phyloP scores from a whole-genome alignment of 2,888 invertebrate species.

The Phrixothrix hirtus region DNA sequence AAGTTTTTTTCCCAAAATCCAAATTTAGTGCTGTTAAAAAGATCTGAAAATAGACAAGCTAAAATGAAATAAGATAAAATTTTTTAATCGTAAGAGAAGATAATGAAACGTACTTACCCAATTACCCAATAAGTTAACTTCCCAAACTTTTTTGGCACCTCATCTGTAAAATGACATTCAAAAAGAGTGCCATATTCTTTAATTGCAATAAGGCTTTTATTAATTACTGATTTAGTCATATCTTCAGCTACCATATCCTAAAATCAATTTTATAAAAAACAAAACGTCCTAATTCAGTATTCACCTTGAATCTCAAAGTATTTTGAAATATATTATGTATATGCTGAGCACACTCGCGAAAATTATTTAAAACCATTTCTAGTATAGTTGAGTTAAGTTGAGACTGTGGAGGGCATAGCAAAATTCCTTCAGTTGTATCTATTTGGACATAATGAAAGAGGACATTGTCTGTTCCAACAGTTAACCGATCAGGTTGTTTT shows the following conservation, averaged over 20 bases:
- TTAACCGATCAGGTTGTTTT: conserved; percentile 63
- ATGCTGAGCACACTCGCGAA: conserved; percentile 69
- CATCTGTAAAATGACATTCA: conserved; percentile 61
- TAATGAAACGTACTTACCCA: conserved; percentile 71
- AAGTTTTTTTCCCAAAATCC: too few relatives aligned
- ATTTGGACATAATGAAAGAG: conserved; percentile 77
- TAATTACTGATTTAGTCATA: conserved; percentile 59
- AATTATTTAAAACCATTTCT: conserved; percentile 66
- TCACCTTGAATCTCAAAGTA: conserved; percentile 63
- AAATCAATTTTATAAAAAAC: conserved; percentile 31
- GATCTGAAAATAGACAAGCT: too few relatives aligned
- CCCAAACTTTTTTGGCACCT: conserved; percentile 51
- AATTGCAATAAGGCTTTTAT: conserved; percentile 75
- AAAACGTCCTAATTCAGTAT: conserved; percentile 8
- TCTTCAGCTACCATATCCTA: conserved; percentile 56
- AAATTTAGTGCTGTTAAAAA: too few relatives aligned
- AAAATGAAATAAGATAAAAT: too few relatives aligned
- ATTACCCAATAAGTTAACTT: conserved; percentile 77
- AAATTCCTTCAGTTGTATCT: conserved; percentile 71
- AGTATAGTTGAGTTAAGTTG: conserved; percentile 47
- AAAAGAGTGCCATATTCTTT: conserved; percentile 85
- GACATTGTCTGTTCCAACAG: conserved; percentile 72
- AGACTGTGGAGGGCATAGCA: conserved; percentile 63
- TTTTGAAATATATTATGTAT: conserved; percentile 76
- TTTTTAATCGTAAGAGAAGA: too few relatives aligned